phyloP scores from a whole-genome alignment of 2,888 invertebrate species.

The Hypolimnas misippus region DNA sequence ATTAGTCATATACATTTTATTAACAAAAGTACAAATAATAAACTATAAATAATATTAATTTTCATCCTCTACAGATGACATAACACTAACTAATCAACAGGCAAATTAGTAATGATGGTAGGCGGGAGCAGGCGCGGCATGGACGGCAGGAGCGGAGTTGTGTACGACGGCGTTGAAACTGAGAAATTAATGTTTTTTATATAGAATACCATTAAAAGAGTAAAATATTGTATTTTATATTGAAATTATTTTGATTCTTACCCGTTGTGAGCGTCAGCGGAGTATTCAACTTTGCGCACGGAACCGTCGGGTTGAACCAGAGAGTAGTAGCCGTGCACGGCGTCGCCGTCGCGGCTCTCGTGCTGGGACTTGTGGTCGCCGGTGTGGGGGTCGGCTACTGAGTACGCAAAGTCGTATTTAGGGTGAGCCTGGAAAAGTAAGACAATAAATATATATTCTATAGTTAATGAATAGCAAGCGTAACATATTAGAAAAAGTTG shows the following conservation, averaged over 20 bases:
- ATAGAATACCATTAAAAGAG: background rate
- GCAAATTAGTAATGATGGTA: constrained; percentile 30
- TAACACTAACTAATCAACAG: no score
- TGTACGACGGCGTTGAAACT: constrained; percentile 78
- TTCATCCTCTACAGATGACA: no score
- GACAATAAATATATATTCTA: background rate
- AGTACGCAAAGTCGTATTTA: constrained; percentile 67
- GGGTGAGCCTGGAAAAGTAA: constrained; percentile 50
- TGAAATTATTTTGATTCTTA: constrained; percentile 47
- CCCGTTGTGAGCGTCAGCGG: constrained; percentile 66
- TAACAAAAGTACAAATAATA: constrained; percentile 30
- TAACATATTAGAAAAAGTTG: background rate
- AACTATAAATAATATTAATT: constrained; percentile 4
- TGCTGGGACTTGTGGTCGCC: constrained; percentile 77
- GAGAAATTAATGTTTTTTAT: constrained; percentile 38
- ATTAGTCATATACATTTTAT: constrained; percentile 23
- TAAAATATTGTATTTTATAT: background rate
- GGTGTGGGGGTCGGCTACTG: constrained; percentile 74
- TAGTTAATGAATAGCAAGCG: no score
- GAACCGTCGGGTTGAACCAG: constrained; percentile 73
- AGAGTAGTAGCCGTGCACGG: constrained; percentile 81
- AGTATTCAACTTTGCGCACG: constrained; percentile 72
- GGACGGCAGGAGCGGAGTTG: constrained; percentile 68
- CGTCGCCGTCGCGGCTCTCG: constrained; percentile 68
- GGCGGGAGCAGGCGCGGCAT: constrained; percentile 56